These are phyloP conservation scores for Catocala nupta DNA, from an alignment of 2,888 invertebrate species.

Conservation along the genomic window DNA sequence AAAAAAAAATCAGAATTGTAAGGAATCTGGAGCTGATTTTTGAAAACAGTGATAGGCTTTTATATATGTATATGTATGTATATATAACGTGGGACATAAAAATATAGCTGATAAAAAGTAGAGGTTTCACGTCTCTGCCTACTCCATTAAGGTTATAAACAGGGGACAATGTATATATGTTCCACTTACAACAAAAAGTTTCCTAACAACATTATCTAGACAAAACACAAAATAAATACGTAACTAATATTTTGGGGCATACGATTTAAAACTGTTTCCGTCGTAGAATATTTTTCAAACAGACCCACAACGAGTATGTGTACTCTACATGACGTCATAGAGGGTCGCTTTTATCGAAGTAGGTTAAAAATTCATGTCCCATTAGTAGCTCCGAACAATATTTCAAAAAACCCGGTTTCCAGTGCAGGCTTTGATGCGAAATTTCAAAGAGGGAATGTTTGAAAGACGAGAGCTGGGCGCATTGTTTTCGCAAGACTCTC, in stretches of 20 bases:
- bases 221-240: too few species aligned
- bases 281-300: constrained; percentile 1
- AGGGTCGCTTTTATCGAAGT: constrained; percentile 51
- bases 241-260: background rate
- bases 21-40: too few species aligned
- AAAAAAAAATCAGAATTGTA: too few species aligned
- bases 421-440: constrained; percentile 61
- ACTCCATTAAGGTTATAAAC: too few species aligned
- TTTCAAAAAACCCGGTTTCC: constrained; percentile 63
- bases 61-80: too few species aligned
- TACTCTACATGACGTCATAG: constrained; percentile 26
- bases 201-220: too few species aligned
- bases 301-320: constrained; percentile 2
- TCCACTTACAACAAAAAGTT: too few species aligned
- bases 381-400: constrained; percentile 63
- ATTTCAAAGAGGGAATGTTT: constrained; percentile 64
- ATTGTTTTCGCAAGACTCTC: constrained; percentile 67
- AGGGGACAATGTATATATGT: too few species aligned
- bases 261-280: background rate
- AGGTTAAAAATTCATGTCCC: constrained; percentile 63
- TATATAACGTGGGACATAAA: too few species aligned
- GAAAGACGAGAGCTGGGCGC: constrained; percentile 59
- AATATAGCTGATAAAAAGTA: too few species aligned
- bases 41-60: too few species aligned
- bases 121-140: too few species aligned